A percentile compares a stretch with the other conserved stretches of the same genome.
Evolutionary conservation across 2,888 invertebrate species (phyloP).

Genomic region (Cheilosia impressa): DNA sequence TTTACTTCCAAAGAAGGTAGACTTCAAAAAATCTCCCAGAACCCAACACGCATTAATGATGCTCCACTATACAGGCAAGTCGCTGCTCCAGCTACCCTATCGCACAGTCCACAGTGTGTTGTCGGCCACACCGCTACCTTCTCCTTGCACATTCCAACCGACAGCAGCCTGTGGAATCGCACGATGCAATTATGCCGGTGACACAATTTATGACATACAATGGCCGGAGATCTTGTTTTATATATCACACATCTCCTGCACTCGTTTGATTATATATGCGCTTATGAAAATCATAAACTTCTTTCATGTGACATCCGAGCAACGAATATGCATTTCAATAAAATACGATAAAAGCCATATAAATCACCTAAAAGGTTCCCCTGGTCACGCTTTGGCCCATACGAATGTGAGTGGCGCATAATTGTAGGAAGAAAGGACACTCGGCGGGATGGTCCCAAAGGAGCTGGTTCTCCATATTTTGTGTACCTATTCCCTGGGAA

Average conservation of each 20-base stretch:
- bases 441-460: slow-evolving; percentile 20
- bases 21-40: slow-evolving; percentile 26
- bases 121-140: slow-evolving; percentile 38
- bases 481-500: slow-evolving; percentile 20
- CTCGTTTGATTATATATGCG: slow-evolving; percentile 78
- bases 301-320: slow-evolving; percentile 82
- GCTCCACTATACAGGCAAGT: slow-evolving; percentile 36
- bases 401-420: slow-evolving; percentile 36
- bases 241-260: slow-evolving; percentile 74
- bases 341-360: slow-evolving; percentile 84
- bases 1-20: slow-evolving; percentile 57
- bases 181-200: slow-evolving; percentile 77
- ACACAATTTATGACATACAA: slow-evolving; percentile 78
- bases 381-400: slow-evolving; percentile 64
- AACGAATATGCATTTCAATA: slow-evolving; percentile 84
- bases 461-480: slow-evolving; percentile 11
- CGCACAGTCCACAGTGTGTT: slow-evolving; percentile 21
- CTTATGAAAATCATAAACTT: slow-evolving; percentile 84
- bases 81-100: slow-evolving; percentile 52
- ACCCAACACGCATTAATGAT: slow-evolving; percentile 69
- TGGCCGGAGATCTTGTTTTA: slow-evolving; percentile 76
- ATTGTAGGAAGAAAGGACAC: slow-evolving; percentile 45
- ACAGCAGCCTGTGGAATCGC: slow-evolving; percentile 58
- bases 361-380: slow-evolving; percentile 80
- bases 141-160: slow-evolving; percentile 30